These are phyloP conservation scores for Dipodomys ordii DNA, from an alignment of 2,113 vertebrate species.

Conservation along the genomic window DNA sequence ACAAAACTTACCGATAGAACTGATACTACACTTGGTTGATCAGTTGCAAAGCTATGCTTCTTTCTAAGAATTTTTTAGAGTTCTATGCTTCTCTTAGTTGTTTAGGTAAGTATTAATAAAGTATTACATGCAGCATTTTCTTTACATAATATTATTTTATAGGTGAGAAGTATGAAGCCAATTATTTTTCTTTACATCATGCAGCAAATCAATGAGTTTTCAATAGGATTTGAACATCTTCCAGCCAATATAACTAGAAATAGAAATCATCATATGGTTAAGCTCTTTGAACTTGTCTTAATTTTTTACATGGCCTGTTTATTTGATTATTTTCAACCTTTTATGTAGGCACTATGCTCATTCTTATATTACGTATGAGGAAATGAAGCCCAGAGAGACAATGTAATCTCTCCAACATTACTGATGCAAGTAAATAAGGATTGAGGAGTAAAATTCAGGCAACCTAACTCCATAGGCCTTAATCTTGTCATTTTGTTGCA, in stretches of 20 bases:
- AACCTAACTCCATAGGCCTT: background rate
- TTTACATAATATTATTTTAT: background rate
- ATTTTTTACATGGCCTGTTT: background rate
- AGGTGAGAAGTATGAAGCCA: background rate
- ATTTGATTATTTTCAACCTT: background rate
- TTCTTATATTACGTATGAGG: background rate
- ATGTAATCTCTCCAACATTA: background rate
- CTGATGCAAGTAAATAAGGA: background rate
- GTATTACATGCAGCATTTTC: background rate
- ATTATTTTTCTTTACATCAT: background rate
- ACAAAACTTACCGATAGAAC: background rate
- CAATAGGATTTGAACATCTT: slow-evolving; percentile 37
- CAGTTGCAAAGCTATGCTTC: background rate
- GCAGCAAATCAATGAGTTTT: background rate
- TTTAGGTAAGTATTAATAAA: background rate
- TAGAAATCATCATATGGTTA: background rate
- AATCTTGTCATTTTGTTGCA: background rate
- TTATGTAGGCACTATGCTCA: background rate
- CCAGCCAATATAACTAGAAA: background rate
- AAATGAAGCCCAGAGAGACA: background rate
- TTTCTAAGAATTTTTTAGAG: background rate
- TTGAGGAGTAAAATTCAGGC: background rate
- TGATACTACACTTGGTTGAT: background rate
- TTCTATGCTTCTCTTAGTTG: background rate
- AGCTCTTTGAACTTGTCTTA: background rate